A percentile compares a stretch with the other conserved stretches of the same genome.
phyloP scores from a whole-genome alignment of 2,797 vertebrate genomes.

The Triplophysa bombifrons region DNA sequence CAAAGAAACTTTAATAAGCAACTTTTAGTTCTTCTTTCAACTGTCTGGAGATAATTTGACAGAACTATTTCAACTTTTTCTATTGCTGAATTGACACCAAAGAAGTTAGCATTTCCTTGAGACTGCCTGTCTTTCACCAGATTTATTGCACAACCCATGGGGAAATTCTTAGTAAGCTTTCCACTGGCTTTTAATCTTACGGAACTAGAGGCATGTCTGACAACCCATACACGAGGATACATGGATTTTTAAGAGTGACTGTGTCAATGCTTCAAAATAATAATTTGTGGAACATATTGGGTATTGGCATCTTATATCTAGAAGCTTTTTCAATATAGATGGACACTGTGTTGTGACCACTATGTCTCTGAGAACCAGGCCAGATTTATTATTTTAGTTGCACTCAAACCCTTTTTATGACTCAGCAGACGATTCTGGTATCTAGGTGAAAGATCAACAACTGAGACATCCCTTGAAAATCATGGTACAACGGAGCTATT shows the following conservation, averaged over 20 bases:
- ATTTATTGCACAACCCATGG: neutral
- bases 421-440: conserved; percentile 46
- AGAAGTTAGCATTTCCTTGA: neutral
- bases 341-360: neutral
- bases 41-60: neutral
- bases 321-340: neutral
- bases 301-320: neutral
- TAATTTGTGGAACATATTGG: too few relatives aligned
- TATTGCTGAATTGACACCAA: neutral
- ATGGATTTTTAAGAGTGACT: neutral
- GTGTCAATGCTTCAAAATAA: neutral
- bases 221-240: too few relatives aligned
- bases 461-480: neutral
- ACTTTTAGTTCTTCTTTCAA: neutral
- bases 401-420: conserved; percentile 26
- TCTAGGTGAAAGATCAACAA: conserved; percentile 63
- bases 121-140: neutral
- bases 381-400: conserved; percentile 26
- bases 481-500: neutral
- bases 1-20: neutral
- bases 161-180: neutral
- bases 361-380: conserved; percentile 10
- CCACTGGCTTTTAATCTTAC: neutral
- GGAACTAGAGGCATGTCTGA: neutral
- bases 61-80: neutral